A percentile compares a stretch with the other conserved stretches of the same genome.
Conservation (phyloP, 2,797 vertebrate species). For the Eidolon dupreanum region DNA sequence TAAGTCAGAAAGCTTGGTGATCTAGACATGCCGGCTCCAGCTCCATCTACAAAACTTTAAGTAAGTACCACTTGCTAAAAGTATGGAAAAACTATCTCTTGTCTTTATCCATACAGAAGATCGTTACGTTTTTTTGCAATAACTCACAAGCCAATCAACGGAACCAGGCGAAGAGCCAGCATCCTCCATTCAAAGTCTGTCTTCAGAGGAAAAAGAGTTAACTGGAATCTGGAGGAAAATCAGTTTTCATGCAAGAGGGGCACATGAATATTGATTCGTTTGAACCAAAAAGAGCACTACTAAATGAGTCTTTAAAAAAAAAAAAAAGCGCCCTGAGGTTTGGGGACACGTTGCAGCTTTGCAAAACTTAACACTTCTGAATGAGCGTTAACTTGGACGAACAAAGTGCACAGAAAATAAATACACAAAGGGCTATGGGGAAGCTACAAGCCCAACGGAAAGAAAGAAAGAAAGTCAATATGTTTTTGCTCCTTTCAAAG, state of each 20-base stretch:
- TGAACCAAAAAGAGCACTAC: not conserved
- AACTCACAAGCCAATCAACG: not conserved
- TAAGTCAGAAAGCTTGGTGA: constrained; percentile 85
- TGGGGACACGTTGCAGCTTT: not conserved
- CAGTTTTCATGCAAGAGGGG: not conserved
- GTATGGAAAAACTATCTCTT: constrained; percentile 95
- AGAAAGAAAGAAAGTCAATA: constrained; percentile 9
- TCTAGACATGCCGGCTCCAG: constrained; percentile 91
- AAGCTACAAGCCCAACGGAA: not conserved
- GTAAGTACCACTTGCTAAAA: constrained; percentile 89
- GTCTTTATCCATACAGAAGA: constrained; percentile 85
- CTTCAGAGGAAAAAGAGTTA: not conserved
- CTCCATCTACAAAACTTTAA: constrained; percentile 92
- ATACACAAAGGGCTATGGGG: not conserved
- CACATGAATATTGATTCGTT: not conserved
- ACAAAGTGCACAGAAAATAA: not conserved
- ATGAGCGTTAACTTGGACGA: not conserved
- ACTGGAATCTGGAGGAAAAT: not conserved
- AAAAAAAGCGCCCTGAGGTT: not conserved
- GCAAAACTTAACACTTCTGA: not conserved
- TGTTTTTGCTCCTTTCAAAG: constrained; percentile 25
- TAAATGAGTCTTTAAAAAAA: not conserved
- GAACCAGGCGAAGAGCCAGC: not conserved
- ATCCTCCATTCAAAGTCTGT: constrained; percentile 8
- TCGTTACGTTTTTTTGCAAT: constrained; percentile 69